Evolutionary conservation across 2,888 invertebrate genomes (phyloP), one percentile per base, ranked within the genome.

Genomic region (Mythimna ferrago): DNA sequence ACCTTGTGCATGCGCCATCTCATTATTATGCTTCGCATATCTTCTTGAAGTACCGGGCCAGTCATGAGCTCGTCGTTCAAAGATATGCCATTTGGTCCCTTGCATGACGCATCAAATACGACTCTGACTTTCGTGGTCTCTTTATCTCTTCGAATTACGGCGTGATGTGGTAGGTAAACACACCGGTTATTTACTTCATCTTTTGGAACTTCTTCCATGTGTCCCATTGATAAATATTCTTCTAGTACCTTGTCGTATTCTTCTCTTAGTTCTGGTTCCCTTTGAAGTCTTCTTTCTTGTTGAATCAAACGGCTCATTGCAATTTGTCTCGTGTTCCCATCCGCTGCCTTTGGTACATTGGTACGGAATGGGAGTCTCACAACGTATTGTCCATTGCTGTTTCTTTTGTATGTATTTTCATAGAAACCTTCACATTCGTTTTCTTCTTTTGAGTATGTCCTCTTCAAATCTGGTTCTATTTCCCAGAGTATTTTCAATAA

Each of bases 181-280:
- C 66, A 66, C 26, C 66, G 56, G 9, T 66, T 57, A 26, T 66
- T 32, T 32, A 66, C 2, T 71, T 85, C 76, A 9, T 75, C 35
- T n/a, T 58, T 60, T 9, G 81, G 77, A 38, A 87, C 71, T 74
- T 78, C 75, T 71, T 85, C 80, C 78, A 88, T 85, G 57, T 87
- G 83, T 5, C 68, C 60, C 54, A 66, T 35, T 51, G 73, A 21
- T 66, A 53, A 16, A 65, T 89, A 87, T 66, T 89, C 88, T 32
- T 82, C 48, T 10, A 86, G 75, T 0, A 83, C 84, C n/a, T 80
- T 76, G 1, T 32, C 62, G 19, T 86, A 86, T 26, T 80, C 73
- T 38, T 73, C 48, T 38, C 73, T 77, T 9, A 86, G 21, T 9
- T 71, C 53, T 32, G 64, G 66, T 11, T 44, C 9, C 53, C 56